Base-by-base conservation (phyloP, 2,113 vertebrate species). In the Pionites leucogaster region DNA sequence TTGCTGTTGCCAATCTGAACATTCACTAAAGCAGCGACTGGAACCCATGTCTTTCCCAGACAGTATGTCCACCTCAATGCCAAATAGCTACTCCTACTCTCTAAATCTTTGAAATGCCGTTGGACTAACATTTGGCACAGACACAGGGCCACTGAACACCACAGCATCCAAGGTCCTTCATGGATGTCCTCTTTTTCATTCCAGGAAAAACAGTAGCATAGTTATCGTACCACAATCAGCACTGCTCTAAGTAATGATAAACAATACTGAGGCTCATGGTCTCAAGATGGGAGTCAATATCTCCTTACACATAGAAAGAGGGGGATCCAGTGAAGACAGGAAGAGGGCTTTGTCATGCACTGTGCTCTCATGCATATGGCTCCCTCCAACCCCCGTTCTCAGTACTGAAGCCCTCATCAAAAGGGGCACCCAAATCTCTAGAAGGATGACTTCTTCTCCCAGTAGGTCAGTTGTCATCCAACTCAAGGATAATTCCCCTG, bases 151-250 rank as follows among this genome's bases (percentile, higher is more conserved):
- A 53, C 31, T 59, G 35, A 82, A 67, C 27, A 84, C 31, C 86
- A 75, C 17, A 50, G 60, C 1, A 0, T 59, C 64, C 23, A 39
- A 75, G 15, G 39, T 42, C 78, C 42, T 68, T 87, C 52, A 71
- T 0, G 0, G 47, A 84, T 7, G 0, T 46, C 14, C 35, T 44
- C 65, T 89, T 67, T 25, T 19, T 46, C 1, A 5, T 55, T 71
- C 74, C 77, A 91, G 71, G n/a, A 84, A 78, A 94, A 82, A 53
- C 7, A 46, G 55, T 1, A 78, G 69, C 52, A 63, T 47, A 87
- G 82, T 60, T 84, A 87, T 41, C 33, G n/a, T 17, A 82, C 12
- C 5, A 4, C 59, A 88, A 92, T n/a, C 59, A 69, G 23, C 0
- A 1, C 39, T 46, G 47, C 33, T 93, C 13, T 55, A 67, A 88